A percentile compares a stretch with the other conserved stretches of the same genome.
Conservation (phyloP, 2,797 vertebrate species). For the Takifugu rubripes region DNA sequence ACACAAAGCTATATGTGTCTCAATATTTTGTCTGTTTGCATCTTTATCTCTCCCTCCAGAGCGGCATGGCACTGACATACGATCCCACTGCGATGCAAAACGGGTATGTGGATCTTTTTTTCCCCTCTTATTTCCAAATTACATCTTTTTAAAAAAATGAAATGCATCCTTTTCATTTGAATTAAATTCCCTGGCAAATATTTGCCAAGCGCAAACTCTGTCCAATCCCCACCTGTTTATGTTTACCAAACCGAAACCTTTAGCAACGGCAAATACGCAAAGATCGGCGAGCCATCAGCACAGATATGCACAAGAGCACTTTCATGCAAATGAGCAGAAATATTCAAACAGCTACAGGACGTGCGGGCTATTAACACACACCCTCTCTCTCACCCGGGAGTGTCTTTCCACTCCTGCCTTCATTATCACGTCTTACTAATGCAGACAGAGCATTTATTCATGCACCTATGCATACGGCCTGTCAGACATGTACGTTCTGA, state of each 20-base stretch:
- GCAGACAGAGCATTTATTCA: conserved; percentile 49
- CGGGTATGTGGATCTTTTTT: conserved; percentile 80
- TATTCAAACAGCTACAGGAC: conserved; percentile 7
- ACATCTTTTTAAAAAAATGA: background rate
- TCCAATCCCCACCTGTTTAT: background rate
- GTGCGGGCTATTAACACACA: conserved; percentile 3
- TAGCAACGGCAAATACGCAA: conserved; percentile 2
- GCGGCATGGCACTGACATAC: conserved; percentile 95
- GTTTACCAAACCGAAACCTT: background rate
- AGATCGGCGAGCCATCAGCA: conserved; percentile 22
- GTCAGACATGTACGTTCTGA: conserved; percentile 55
- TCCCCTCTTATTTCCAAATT: conserved; percentile 3
- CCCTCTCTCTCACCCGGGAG: conserved; percentile 3
- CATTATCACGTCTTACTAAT: conserved; percentile 34
- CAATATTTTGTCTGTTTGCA: conserved; percentile 8
- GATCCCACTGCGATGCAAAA: conserved; percentile 97
- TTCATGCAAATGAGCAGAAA: conserved; percentile 31
- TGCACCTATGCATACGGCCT: conserved; percentile 54
- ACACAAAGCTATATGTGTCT: background rate
- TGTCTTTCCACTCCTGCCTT: background rate
- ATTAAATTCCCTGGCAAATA: background rate
- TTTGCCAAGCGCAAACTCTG: background rate
- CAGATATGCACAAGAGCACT: conserved; percentile 14
- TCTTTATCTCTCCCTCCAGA: conserved; percentile 69
- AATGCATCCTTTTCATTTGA: conserved; percentile 9